Base-by-base conservation (phyloP, 1,140 invertebrate species). In the Drosophila persimilis region DNA sequence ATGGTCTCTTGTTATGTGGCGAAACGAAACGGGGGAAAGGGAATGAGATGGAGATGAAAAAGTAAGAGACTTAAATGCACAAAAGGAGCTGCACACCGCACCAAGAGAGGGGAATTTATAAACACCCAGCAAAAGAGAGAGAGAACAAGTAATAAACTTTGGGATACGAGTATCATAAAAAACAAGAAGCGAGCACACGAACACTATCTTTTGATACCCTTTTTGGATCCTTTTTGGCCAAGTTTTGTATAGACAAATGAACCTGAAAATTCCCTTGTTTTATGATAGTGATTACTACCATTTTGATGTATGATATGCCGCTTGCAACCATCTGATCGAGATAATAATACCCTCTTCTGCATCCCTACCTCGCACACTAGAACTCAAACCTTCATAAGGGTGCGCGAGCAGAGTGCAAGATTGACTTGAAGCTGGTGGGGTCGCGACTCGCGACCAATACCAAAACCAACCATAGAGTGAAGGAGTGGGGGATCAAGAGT, bases 51-150 rank as follows among this genome's bases (percentile, higher is more conserved):
- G 46, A 73, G 51, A 72, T 62, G 71, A 62, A 72, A 52, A 73
- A 72, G 29, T 44, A 73, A 54, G 39, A 54, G 69, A 62, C 63
- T 73, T 62, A 73, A 63, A 73, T 43, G 58, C 70, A 73, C 57
- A 63, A 56, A 72, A 73, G 59, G 57, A 67, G 61, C 65, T 62
- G 50, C 48, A 29, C 50, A 67, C 61, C 65, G 41, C 20, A 20
- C 20, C 24, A 26, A 24, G 31, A 29, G 41, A 45, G 6, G 72
- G 17, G 55, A 74, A 74, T 74, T 75, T 74, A 60, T 66, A 74
- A 75, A 75, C 59, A 73, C 3, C 54, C 48, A 53, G 47, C 26
- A 48, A 53, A 48, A 60, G 44, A 20, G 13, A 60, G 29, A 41
- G 47, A 45, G 48, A 53, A 66, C 50, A 75, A 66, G 46, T 59